A percentile compares a stretch with the other conserved stretches of the same genome.
phyloP scores from a whole-genome alignment of 1,140 invertebrate genomes.

The Drosophila elegans region DNA sequence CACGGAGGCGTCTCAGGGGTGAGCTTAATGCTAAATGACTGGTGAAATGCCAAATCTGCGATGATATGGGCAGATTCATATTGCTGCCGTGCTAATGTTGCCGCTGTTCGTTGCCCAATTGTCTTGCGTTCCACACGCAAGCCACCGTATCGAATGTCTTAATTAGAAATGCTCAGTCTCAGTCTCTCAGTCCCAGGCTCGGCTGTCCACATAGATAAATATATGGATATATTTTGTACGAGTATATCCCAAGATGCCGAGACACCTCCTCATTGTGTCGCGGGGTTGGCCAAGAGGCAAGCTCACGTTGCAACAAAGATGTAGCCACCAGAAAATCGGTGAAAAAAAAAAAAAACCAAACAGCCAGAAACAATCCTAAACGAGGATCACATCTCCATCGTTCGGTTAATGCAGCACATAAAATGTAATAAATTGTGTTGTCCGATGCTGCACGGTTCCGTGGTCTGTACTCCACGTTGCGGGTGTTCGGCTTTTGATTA shows the following conservation, averaged over 20 bases:
- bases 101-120: slow-evolving; percentile 60
- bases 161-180: slow-evolving; percentile 73
- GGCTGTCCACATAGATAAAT: slow-evolving; percentile 46
- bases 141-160: slow-evolving; percentile 79
- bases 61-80: slow-evolving; percentile 55
- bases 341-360: slow-evolving; percentile 1
- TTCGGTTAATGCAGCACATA: slow-evolving; percentile 72
- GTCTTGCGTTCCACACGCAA: slow-evolving; percentile 79
- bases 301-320: slow-evolving; percentile 51
- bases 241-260: slow-evolving; percentile 3
- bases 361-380: slow-evolving; percentile 32
- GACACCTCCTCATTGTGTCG: slow-evolving; percentile 58
- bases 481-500: slow-evolving; percentile 71
- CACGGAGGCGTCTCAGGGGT: slow-evolving; percentile 45
- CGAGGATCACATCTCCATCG: slow-evolving; percentile 78
- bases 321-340: slow-evolving; percentile 29
- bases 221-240: slow-evolving; percentile 26
- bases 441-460: slow-evolving; percentile 50
- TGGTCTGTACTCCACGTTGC: slow-evolving; percentile 40
- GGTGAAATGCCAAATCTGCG: slow-evolving; percentile 64
- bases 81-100: slow-evolving; percentile 34
- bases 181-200: slow-evolving; percentile 23
- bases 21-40: slow-evolving; percentile 56
- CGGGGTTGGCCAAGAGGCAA: slow-evolving; percentile 41
- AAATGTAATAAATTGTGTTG: slow-evolving; percentile 79